Evolutionary conservation across 2,113 vertebrate genomes (phyloP), one percentile per base, ranked within the genome.

Genomic region (Brachyistius frenatus): DNA sequence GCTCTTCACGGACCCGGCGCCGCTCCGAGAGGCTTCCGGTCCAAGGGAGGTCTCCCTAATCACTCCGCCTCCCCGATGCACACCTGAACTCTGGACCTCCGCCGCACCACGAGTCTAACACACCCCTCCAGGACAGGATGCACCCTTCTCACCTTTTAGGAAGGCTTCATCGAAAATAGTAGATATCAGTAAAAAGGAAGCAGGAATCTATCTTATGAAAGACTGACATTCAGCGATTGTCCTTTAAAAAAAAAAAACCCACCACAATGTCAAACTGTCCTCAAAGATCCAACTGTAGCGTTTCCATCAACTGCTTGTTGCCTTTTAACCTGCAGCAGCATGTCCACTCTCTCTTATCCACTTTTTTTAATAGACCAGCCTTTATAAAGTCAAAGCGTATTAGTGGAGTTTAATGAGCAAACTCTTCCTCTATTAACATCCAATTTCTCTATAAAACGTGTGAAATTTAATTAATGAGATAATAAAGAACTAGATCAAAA

Each of bases 31-130:
- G 65, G 50, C 61, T 71, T 62, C 62, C 3, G 11, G 16, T 35
- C 62, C 10, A 60, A 15, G 62, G 49, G 73, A 62, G 67, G 16
- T 3, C 76, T 68, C 32, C 7, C 50, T 76, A 76, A 79, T 82
- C 44, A 67, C 52, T 7, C 2, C 9, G 5, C 56, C 75, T 58
- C 71, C 62, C 76, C 2, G 41, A 74, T 41, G 23, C 49, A 52
- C 37, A 31, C 14, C 0, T 64, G 63, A 86, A 0, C 84, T 60
- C 72, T 74, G 1, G 0, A 66, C 52, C 70, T 78, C 31, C 31
- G 39, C 5, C 52, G 44, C 68, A 11, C 46, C 31, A 23, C n/a
- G 23, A 67, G 44, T 68, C 11, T 13, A 6, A 16, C 14, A 41
- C n/a, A 57, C 39, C 32, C 47, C 46, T 41, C 56, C 13, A 23